Evolutionary conservation across 1,140 invertebrate genomes (phyloP).

Genomic region (Panagrolaimus sp.): DNA sequence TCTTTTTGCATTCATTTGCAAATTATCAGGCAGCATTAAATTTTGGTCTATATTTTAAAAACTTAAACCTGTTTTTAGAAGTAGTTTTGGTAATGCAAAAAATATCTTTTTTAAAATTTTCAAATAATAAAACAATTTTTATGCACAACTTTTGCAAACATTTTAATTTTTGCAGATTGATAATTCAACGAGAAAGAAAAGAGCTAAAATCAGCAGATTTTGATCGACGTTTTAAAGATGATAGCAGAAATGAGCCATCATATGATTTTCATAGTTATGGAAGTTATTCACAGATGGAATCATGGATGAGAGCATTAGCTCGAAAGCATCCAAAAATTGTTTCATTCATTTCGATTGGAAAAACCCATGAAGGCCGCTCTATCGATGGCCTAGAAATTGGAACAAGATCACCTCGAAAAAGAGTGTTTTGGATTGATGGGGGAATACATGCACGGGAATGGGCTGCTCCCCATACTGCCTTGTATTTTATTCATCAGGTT

Average conservation of each 20-base stretch:
- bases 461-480: conserved; percentile 56
- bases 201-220: conserved; percentile 21
- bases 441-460: conserved; percentile 54
- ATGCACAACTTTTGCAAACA: no score
- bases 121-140: no score
- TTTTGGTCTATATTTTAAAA: no score
- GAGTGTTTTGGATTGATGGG: conserved; percentile 57
- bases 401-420: conserved; percentile 37
- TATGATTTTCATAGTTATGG: conserved; percentile 34
- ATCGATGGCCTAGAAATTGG: conserved; percentile 58
- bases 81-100: no score
- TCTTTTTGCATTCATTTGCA: no score
- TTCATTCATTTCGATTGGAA: conserved; percentile 55
- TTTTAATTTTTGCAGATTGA: conserved; percentile 37
- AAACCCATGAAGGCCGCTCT: conserved; percentile 50
- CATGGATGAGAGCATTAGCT: conserved; percentile 50
- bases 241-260: conserved; percentile 22
- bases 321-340: conserved; percentile 46
- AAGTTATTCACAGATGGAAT: conserved; percentile 49
- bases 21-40: no score
- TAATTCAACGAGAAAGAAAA: conserved; percentile 42
- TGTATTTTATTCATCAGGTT: conserved; percentile 57
- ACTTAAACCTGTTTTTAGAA: no score
- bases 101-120: no score
- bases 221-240: conserved; percentile 27